Conservation (phyloP, 2,797 vertebrate genomes). For the Tapirus indicus region DNA sequence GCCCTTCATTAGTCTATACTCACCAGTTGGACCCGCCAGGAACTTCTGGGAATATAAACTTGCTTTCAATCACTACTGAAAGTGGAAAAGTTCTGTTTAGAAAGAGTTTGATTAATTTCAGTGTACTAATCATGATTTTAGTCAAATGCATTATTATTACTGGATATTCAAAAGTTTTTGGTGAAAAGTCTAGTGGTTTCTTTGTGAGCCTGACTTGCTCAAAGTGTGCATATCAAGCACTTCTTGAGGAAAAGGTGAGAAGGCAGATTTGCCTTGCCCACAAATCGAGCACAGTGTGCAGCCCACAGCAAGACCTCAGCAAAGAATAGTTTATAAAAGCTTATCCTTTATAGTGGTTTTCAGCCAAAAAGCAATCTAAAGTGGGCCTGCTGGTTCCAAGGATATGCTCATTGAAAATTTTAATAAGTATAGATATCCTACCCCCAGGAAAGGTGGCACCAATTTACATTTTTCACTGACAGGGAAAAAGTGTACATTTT, state of each 20-base stretch:
- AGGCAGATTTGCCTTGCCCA: neutral
- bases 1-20: conserved; percentile 32
- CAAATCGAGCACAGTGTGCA: neutral
- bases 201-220: neutral
- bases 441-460: neutral
- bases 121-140: conserved; percentile 42
- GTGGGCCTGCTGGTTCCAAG: neutral
- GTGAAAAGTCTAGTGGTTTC: neutral
- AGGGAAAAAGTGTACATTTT: neutral
- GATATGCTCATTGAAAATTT: neutral
- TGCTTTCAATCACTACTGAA: conserved; percentile 59
- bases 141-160: conserved; percentile 34
- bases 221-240: neutral
- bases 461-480: neutral
- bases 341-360: neutral
- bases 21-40: conserved; percentile 1
- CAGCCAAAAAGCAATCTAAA: neutral
- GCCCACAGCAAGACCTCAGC: neutral
- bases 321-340: neutral
- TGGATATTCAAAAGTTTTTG: conserved; percentile 8
- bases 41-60: conserved; percentile 47
- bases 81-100: conserved; percentile 65
- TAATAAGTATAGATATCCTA: neutral
- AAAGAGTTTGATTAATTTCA: conserved; percentile 56
- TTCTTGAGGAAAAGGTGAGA: conserved; percentile 5